Percentiles rank a stretch among this genome's conserved stretches.
These are phyloP conservation scores for Furnarius figulus DNA, from an alignment of 2,113 vertebrate genomes.

Conservation along the genomic window DNA sequence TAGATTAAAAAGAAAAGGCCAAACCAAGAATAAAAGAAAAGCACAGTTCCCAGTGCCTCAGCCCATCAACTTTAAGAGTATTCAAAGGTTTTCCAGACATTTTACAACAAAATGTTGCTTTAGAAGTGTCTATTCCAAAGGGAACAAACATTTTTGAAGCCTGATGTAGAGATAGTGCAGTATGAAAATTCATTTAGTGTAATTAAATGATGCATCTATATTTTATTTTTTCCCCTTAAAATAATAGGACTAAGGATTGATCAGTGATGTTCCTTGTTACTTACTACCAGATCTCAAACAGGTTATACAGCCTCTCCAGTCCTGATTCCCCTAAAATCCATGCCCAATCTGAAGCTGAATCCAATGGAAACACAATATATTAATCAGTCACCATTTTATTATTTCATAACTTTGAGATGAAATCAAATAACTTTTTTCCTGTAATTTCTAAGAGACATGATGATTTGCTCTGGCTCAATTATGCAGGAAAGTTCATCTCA, in stretches of 20 bases:
- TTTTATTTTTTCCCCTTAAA: not conserved
- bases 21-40: not conserved
- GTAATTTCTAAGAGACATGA: not conserved
- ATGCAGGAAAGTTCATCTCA: not conserved
- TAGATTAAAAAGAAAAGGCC: too few relatives aligned
- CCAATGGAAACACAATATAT: not conserved
- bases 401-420: not conserved
- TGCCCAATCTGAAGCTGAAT: not conserved
- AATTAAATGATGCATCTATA: not conserved
- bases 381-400: not conserved
- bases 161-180: not conserved
- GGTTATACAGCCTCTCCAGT: not conserved
- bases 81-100: not conserved
- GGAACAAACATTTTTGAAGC: not conserved
- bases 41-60: not conserved
- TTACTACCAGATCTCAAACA: not conserved
- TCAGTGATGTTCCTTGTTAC: not conserved
- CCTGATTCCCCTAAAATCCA: not conserved
- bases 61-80: not conserved
- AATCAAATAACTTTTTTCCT: not conserved
- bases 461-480: not conserved
- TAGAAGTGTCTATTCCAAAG: not conserved
- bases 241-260: not conserved
- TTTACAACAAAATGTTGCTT: not conserved
- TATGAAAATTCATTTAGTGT: not conserved